Evolutionary conservation across 2,797 vertebrate genomes (phyloP), one percentile per base, ranked within the genome.

Genomic region (Lepidocolaptes lacrymiger): DNA sequence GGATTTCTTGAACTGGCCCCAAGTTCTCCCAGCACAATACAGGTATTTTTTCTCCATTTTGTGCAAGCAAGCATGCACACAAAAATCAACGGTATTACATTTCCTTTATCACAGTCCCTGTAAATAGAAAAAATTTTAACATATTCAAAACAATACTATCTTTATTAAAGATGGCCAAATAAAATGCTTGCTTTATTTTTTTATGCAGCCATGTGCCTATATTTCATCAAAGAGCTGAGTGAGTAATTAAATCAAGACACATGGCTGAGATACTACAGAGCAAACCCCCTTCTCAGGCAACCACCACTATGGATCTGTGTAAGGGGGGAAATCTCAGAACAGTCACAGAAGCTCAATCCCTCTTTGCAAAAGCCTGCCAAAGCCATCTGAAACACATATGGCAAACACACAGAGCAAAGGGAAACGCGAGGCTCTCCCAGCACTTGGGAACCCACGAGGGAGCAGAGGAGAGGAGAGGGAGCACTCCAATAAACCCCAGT

Each of bases 221-320:
- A 72, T 87, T 90, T 87, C 67, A 71, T 56, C 52, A 88, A 62
- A 37, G 23, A 90, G 36, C 26, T 62, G 87, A 74, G 26, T 34
- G 34, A 88, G 88, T 90, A 90, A 84, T 89, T 93, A 89, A 90
- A 89, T 36, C 55, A 84, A 86, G 88, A 73, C 46, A 73, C 34
- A 63, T 4, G 12, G 22, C 48, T 88, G 51, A 86, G 62, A 94
- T 67, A 66, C 17, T 43, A 59, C 80, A 72, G 37, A 74, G 39
- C 55, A 85, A 94, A 89, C 89, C 6, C 5, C 66, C 55, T 88
- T 83, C 34, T 28, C 51, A 89, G 69, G 51, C 28, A 72, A 49
- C 37, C 32, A 76, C 44, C 2, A 51, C 14, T 37, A 55, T 22
- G 21, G 14, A 41, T 41, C 26, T 84, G 75, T 73, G 1, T n/a